Evolutionary conservation across 2,888 invertebrate species (phyloP), one percentile per base, ranked within the genome.

Genomic region (Linyphia triangularis): DNA sequence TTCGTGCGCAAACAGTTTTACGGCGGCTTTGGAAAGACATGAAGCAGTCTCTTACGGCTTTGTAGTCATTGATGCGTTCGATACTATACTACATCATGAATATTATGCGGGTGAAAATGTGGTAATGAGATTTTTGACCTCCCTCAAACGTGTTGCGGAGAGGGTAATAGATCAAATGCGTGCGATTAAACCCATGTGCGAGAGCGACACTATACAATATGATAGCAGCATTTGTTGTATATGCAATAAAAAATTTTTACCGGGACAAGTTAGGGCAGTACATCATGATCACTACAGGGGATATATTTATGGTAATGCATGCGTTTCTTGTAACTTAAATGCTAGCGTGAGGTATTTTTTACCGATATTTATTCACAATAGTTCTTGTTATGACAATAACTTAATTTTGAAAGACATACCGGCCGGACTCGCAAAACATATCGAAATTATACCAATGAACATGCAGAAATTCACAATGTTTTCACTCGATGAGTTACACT

Each of bases 401-500:
- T 40, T 65, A 43, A 43, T 40, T 13, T 3, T 43, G 2, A 40
- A 78, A 43, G 26, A 43, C 4, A n/a, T 78, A n/a, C 13, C 33
- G 33, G 5, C 33, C 33, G 4, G 9, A 33, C n/a, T n/a, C n/a
- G n/a, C n/a, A n/a, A n/a, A n/a, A n/a, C n/a, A n/a, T n/a, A n/a
- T n/a, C n/a, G 40, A 78, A 24, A 65, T 69, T n/a, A 33, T 81
- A 7, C 10, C 30, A 2, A 51, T 79, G 1, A 67, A 79, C n/a
- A 51, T 79, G 19, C 43, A 78, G 16, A 65, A 65, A 43, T 43
- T 78, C 13, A 78, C 51, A 19, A 40, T 43, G 26, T 65, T 78
- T 19, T 65, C 65, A 9, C 19, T 65, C 13, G 78, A 51, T 24
- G 28, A 37, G 24, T 6, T 78, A 28, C 65, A 78, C 40, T 78